These are phyloP conservation scores for Sphecodes monilicornis DNA, from an alignment of 2,888 invertebrate species.

Conservation along the genomic window DNA sequence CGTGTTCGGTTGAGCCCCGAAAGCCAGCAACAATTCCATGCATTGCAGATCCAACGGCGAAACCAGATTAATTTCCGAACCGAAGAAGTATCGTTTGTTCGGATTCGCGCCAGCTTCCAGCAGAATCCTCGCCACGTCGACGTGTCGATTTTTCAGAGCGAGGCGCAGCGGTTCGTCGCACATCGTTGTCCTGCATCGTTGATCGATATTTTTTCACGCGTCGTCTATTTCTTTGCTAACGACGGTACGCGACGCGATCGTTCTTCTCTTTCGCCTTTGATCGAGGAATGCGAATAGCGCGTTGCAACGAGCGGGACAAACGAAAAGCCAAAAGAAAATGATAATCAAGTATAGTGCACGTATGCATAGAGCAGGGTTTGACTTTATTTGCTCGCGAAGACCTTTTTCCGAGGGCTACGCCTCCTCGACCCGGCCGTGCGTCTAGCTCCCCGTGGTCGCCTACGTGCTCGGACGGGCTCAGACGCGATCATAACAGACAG, in stretches of 20 bases:
- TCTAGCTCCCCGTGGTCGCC: too few species aligned
- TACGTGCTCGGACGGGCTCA: too few species aligned
- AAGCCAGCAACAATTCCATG: conserved; percentile 91
- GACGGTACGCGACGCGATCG: background rate
- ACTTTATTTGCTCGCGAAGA: too few species aligned
- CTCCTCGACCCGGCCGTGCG: too few species aligned
- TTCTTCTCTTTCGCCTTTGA: background rate
- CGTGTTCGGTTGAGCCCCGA: conserved; percentile 95
- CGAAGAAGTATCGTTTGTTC: conserved; percentile 96
- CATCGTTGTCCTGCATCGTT: conserved; percentile 86
- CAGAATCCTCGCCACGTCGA: conserved; percentile 89
- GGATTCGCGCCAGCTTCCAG: conserved; percentile 95
- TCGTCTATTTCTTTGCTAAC: background rate
- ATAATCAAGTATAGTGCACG: background rate
- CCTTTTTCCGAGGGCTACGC: too few species aligned
- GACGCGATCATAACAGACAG: too few species aligned
- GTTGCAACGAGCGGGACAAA: background rate
- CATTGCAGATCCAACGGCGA: conserved; percentile 91
- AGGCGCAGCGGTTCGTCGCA: conserved; percentile 95
- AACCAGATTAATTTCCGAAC: conserved; percentile 95
- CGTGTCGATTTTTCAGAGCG: conserved; percentile 94
- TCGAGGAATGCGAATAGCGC: background rate
- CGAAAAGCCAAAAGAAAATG: background rate
- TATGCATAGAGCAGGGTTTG: too few species aligned
- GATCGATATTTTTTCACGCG: background rate